Conservation (phyloP, 2,113 vertebrate genomes). For the Anser cygnoides region DNA sequence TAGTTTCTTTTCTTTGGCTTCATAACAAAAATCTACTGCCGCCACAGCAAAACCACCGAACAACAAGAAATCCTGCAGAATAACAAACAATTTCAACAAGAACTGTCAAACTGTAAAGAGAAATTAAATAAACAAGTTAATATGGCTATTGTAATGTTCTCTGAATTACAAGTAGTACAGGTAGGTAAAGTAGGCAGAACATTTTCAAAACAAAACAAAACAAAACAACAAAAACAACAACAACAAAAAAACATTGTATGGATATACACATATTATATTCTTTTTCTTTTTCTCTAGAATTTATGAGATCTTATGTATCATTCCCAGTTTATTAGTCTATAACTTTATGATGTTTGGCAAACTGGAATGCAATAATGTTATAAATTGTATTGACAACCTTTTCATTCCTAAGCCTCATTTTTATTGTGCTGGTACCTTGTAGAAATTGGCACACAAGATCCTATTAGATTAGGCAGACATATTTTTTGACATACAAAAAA, state of each 20-base stretch:
- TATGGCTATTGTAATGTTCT: neutral
- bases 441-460: slow-evolving; percentile 62
- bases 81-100: neutral
- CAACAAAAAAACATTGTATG: neutral
- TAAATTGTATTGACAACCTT: slow-evolving; percentile 70
- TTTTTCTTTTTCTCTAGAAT: neutral
- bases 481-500: slow-evolving; percentile 45
- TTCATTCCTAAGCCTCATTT: slow-evolving; percentile 61
- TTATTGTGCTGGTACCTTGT: slow-evolving; percentile 59
- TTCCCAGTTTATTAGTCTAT: slow-evolving; percentile 28
- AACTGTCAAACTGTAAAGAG: neutral
- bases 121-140: neutral
- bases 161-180: neutral
- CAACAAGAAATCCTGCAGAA: neutral
- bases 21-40: neutral
- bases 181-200: neutral
- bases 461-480: slow-evolving; percentile 41
- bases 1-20: neutral
- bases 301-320: neutral
- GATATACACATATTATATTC: neutral
- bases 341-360: slow-evolving; percentile 44
- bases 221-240: neutral
- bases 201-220: neutral
- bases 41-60: neutral
- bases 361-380: slow-evolving; percentile 28